Evolutionary conservation across 2,888 invertebrate species (phyloP).

Genomic region (Mycalesis mineus): DNA sequence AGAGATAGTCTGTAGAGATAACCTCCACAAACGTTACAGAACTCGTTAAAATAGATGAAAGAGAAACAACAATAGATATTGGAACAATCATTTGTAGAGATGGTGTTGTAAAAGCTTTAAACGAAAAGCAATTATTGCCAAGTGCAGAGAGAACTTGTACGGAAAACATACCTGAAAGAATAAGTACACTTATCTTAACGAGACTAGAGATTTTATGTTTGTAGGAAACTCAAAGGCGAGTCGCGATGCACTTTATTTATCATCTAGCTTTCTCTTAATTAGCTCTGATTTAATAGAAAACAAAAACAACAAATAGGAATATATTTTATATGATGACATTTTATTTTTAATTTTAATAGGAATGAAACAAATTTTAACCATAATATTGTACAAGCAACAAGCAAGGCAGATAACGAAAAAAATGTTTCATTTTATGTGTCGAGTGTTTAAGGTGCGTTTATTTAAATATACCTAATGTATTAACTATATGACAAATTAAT

Average conservation of each 20-base stretch:
- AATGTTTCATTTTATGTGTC: too few species aligned
- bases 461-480: too few species aligned
- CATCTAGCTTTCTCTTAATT: not conserved
- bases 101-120: conserved; percentile 10
- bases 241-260: not conserved
- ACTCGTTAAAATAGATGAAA: conserved; percentile 6
- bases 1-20: conserved; percentile 2
- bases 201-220: not conserved
- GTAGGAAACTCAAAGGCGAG: not conserved
- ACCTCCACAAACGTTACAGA: conserved; percentile 5
- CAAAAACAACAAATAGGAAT: too few species aligned
- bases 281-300: too few species aligned
- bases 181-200: conserved; percentile 3
- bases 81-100: conserved; percentile 12
- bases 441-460: too few species aligned
- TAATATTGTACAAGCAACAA: too few species aligned
- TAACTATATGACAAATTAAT: too few species aligned
- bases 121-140: conserved; percentile 16
- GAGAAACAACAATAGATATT: conserved; percentile 18
- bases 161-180: conserved; percentile 5
- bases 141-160: not conserved
- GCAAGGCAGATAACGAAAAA: too few species aligned
- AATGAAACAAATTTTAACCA: too few species aligned
- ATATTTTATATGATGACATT: too few species aligned
- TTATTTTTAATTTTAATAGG: too few species aligned